Evolutionary conservation across 2,113 vertebrate species (phyloP).

Genomic region (Agapornis roseicollis): DNA sequence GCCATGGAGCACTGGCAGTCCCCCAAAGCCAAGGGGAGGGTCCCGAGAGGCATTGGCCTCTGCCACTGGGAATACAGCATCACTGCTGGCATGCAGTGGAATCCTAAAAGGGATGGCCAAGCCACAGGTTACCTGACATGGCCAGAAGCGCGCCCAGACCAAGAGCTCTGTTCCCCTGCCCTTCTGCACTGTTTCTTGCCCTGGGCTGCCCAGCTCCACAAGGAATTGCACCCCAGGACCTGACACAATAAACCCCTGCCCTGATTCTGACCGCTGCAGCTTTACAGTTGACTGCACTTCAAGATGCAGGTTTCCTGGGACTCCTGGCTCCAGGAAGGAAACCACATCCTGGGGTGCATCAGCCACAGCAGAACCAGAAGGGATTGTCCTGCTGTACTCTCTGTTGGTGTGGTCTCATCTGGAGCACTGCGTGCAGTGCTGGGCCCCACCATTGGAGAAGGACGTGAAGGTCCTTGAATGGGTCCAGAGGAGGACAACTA

Average conservation of each 20-base stretch:
- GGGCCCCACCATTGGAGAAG: background rate
- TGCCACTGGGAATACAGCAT: fast-evolving
- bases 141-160: background rate
- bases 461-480: background rate
- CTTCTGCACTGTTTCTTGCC: background rate
- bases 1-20: too few species aligned
- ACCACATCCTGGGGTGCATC: fast-evolving
- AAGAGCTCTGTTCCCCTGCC: background rate
- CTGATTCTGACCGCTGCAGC: background rate
- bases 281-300: fast-evolving
- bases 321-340: background rate
- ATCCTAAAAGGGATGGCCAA: background rate
- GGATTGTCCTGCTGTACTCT: fast-evolving
- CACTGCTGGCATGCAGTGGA: fast-evolving
- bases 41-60: background rate
- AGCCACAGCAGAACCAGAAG: fast-evolving
- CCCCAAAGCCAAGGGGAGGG: background rate
- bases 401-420: background rate
- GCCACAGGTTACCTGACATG: background rate
- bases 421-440: background rate
- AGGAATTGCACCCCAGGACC: background rate
- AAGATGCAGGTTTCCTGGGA: background rate
- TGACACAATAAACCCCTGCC: background rate
- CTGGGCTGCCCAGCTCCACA: background rate
- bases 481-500: background rate